These are phyloP conservation scores for Lepilemur ruficaudatus DNA, from an alignment of 2,797 vertebrate species.

Conservation along the genomic window DNA sequence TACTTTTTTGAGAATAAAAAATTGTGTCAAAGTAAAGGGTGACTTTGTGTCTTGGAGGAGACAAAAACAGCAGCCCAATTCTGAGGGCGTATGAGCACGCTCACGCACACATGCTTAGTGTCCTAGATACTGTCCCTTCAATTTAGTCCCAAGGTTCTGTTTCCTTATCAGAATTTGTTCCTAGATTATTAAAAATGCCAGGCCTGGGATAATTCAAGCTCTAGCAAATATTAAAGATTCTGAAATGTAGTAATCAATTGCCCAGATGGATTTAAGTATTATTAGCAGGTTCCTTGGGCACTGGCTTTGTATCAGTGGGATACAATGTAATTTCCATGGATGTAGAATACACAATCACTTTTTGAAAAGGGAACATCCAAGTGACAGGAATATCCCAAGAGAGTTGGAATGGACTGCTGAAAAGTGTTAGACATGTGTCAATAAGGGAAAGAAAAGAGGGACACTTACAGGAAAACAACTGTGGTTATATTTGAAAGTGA, in stretches of 20 bases:
- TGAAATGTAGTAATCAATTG: background rate
- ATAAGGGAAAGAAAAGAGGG: background rate
- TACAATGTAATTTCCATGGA: background rate
- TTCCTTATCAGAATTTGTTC: background rate
- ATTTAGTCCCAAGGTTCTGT: background rate
- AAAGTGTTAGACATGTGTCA: background rate
- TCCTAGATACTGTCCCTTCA: background rate
- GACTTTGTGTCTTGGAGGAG: background rate
- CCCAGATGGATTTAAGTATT: background rate
- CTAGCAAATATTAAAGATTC: background rate
- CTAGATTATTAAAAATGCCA: background rate
- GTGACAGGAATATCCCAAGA: background rate
- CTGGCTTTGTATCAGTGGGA: background rate
- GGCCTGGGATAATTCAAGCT: background rate
- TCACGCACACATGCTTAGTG: background rate
- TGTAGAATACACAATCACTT: background rate
- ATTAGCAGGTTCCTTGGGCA: background rate
- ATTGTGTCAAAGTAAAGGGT: background rate
- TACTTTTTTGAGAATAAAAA: slow-evolving; percentile 33
- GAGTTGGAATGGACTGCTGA: background rate
- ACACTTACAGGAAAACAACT: background rate
- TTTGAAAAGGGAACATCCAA: background rate
- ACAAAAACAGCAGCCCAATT: background rate
- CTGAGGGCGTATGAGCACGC: background rate
- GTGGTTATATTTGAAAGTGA: background rate